phyloP scores from a whole-genome alignment of 2,888 invertebrate species.

The Girardia tigrina region DNA sequence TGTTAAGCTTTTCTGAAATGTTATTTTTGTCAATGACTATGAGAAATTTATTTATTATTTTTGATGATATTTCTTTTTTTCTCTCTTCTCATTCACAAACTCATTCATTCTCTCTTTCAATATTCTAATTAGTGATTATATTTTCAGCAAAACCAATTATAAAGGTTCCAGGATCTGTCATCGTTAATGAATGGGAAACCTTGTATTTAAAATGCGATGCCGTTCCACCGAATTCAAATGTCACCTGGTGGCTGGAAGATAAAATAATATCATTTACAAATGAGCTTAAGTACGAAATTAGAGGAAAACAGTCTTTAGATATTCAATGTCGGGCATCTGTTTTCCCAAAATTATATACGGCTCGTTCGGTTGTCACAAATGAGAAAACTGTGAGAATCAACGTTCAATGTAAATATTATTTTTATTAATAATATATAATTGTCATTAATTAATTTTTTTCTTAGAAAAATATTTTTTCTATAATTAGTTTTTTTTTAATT shows the following conservation, averaged over 20 bases:
- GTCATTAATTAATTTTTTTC: no score
- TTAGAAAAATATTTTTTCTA: no score
- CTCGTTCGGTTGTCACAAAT: not conserved
- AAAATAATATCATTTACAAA: not conserved
- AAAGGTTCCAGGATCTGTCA: not conserved
- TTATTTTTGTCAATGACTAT: not conserved
- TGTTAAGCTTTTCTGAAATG: slow-evolving; percentile 1
- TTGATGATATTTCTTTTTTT: not conserved
- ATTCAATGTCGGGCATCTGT: slow-evolving; percentile 3
- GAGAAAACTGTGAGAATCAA: not conserved
- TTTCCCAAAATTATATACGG: not conserved
- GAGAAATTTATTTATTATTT: not conserved
- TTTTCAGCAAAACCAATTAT: not conserved
- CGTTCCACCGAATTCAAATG: not conserved
- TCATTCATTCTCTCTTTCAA: not conserved
- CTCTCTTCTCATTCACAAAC: no score
- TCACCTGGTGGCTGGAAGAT: not conserved
- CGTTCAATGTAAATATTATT: not conserved
- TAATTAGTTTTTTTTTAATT: no score
- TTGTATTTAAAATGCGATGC: not conserved
- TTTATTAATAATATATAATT: not conserved
- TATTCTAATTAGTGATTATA: not conserved
- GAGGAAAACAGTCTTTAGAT: not conserved
- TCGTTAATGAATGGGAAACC: not conserved
- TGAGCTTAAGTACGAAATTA: not conserved